phyloP scores from a whole-genome alignment of 2,888 invertebrate genomes.

The Bursaphelenchus okinawaensis region DNA sequence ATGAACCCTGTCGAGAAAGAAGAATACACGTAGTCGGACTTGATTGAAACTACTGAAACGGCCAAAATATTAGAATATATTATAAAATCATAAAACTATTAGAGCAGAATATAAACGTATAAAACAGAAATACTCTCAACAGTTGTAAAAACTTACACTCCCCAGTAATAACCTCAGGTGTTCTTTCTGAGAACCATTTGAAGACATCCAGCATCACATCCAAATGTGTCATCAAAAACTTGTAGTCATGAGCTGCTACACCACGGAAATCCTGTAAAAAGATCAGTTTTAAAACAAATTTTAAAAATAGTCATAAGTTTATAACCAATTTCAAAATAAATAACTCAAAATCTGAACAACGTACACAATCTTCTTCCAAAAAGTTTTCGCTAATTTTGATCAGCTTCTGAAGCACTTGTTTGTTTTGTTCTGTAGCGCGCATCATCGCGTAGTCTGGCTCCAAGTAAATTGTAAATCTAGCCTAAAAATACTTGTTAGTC shows the following conservation, averaged over 20 bases:
- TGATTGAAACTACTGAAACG: conserved; percentile 24
- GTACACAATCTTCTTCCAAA: not conserved
- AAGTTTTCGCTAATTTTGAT: not conserved
- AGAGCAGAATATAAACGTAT: too few species aligned
- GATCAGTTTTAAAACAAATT: not conserved
- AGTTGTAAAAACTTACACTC: not conserved
- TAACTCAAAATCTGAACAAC: not conserved
- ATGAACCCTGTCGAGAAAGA: conserved; percentile 26
- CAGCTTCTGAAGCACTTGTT: not conserved
- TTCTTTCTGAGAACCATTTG: conserved; percentile 5
- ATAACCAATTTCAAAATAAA: not conserved
- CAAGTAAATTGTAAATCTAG: conserved; percentile 32
- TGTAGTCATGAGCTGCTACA: not conserved
- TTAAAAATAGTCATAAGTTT: not conserved
- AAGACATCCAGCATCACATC: conserved; percentile 1
- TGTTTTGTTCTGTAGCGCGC: not conserved
- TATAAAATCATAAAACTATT: too few species aligned
- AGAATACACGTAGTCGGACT: conserved; percentile 19
- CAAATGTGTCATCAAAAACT: not conserved
- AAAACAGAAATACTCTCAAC: too few species aligned
- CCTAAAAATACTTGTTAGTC: too few species aligned
- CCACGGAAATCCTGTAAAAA: not conserved
- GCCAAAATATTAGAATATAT: not conserved
- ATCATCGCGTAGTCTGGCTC: conserved; percentile 29
- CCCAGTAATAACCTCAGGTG: not conserved